Evolutionary conservation across 2,888 invertebrate genomes (phyloP).

Genomic region (Falcaria lacertinaria): DNA sequence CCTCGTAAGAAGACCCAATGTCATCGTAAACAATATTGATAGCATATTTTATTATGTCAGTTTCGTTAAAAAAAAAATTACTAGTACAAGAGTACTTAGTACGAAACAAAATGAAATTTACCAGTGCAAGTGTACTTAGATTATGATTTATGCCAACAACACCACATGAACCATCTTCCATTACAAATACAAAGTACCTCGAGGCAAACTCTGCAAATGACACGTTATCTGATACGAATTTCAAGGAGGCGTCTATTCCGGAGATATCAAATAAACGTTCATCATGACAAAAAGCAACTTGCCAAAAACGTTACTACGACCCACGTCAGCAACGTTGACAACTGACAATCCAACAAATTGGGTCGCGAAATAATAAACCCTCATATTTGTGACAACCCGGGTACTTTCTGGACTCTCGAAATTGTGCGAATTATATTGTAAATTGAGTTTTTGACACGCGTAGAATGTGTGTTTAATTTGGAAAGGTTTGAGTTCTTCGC

Average conservation of each 20-base stretch:
- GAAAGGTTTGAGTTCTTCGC: too few species aligned
- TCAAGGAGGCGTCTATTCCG: not conserved
- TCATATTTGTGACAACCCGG: conserved; percentile 1
- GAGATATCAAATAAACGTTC: conserved; percentile 2
- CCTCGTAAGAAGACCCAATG: too few species aligned
- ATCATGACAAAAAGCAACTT: conserved; percentile 10
- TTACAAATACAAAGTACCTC: too few species aligned
- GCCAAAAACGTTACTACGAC: conserved; percentile 23
- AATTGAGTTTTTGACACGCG: not conserved
- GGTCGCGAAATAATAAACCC: conserved; percentile 21
- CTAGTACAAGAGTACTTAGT: too few species aligned
- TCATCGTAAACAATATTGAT: too few species aligned
- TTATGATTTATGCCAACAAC: too few species aligned
- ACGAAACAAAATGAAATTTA: too few species aligned
- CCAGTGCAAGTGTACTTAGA: too few species aligned
- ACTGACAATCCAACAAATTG: conserved; percentile 41
- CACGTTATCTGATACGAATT: not conserved
- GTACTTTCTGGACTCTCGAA: not conserved
- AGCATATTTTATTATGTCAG: too few species aligned
- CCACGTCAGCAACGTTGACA: conserved; percentile 47
- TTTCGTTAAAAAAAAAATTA: too few species aligned
- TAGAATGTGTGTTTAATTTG: not conserved
- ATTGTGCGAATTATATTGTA: not conserved
- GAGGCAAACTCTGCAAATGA: not conserved
- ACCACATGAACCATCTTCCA: too few species aligned